Conservation (phyloP, 2,113 vertebrate genomes). For the Seriola quinqueradiata region DNA sequence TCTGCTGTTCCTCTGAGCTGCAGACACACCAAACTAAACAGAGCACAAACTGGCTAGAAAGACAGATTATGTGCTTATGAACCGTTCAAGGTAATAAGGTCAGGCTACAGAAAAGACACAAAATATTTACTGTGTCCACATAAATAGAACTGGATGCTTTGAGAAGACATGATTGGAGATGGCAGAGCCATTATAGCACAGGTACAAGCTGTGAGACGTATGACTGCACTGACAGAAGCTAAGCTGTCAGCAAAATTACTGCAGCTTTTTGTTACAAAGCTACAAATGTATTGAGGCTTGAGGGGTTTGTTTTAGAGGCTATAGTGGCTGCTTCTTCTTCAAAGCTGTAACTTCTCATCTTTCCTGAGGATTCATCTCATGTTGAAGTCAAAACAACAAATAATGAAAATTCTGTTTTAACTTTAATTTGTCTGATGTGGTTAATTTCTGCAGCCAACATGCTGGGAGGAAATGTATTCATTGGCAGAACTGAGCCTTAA, state of each 20-base stretch:
- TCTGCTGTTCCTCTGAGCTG: conserved; percentile 10
- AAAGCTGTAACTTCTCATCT: conserved; percentile 22
- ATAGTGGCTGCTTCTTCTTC: conserved; percentile 19
- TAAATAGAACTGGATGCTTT: conserved; percentile 19
- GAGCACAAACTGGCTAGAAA: conserved; percentile 9
- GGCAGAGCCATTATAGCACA: conserved; percentile 24
- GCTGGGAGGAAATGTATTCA: not conserved
- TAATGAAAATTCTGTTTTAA: conserved; percentile 21
- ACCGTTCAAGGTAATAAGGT: conserved; percentile 18
- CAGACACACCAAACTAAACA: conserved; percentile 25
- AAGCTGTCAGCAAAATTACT: conserved; percentile 36
- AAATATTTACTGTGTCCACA: conserved; percentile 4
- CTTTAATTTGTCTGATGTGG: not conserved
- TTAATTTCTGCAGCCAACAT: not conserved
- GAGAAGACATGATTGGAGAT: conserved; percentile 29
- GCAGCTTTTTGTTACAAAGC: conserved; percentile 28
- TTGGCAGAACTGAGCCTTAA: not conserved
- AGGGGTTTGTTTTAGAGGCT: not conserved
- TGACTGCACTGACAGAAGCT: conserved; percentile 17
- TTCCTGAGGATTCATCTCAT: not conserved
- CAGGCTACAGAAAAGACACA: conserved; percentile 8
- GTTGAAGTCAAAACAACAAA: conserved; percentile 18
- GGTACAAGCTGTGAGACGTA: conserved; percentile 18
- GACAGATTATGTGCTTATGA: conserved; percentile 24
- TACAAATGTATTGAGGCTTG: conserved; percentile 31